Conservation (phyloP, 2,888 invertebrate species). For the Strigamia maritima region DNA sequence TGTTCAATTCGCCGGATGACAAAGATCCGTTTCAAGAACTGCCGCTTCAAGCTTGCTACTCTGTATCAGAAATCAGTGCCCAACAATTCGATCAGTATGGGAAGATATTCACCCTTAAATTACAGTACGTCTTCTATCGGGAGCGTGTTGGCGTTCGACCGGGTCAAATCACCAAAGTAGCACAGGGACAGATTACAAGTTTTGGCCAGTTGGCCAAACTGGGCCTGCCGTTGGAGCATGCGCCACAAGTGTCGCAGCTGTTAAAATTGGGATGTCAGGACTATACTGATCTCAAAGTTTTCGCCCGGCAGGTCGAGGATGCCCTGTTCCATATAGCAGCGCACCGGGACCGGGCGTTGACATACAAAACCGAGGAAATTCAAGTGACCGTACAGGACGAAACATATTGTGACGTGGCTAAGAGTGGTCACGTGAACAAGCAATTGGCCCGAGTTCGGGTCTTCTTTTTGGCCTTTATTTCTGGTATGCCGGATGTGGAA, state of each 20-base stretch:
- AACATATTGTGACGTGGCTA: constrained; percentile 75
- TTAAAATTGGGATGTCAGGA: constrained; percentile 89
- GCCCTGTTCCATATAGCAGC: constrained; percentile 80
- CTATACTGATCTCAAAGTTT: constrained; percentile 86
- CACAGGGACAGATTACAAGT: constrained; percentile 74
- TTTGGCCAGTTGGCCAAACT: constrained; percentile 91
- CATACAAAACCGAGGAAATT: constrained; percentile 94
- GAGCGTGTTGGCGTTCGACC: constrained; percentile 94
- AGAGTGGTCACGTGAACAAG: constrained; percentile 74
- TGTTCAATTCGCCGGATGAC: constrained; percentile 76
- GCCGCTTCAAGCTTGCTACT: constrained; percentile 89
- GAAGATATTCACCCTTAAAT: constrained; percentile 96
- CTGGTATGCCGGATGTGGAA: constrained; percentile 94
- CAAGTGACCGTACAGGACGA: constrained; percentile 92
- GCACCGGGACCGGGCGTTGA: constrained; percentile 80
- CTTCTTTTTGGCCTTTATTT: constrained; percentile 93
- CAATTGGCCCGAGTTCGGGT: constrained; percentile 93
- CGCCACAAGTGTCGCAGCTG: constrained; percentile 88
- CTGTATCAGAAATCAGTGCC: constrained; percentile 75
- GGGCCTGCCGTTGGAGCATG: constrained; percentile 93
- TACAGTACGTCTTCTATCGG: constrained; percentile 97
- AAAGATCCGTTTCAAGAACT: constrained; percentile 93
- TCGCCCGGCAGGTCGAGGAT: constrained; percentile 89
- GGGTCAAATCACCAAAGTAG: constrained; percentile 87
- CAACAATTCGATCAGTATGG: constrained; percentile 78